Evolutionary conservation across 2,797 vertebrate genomes (phyloP).

Genomic region (Trematomus bernacchii): DNA sequence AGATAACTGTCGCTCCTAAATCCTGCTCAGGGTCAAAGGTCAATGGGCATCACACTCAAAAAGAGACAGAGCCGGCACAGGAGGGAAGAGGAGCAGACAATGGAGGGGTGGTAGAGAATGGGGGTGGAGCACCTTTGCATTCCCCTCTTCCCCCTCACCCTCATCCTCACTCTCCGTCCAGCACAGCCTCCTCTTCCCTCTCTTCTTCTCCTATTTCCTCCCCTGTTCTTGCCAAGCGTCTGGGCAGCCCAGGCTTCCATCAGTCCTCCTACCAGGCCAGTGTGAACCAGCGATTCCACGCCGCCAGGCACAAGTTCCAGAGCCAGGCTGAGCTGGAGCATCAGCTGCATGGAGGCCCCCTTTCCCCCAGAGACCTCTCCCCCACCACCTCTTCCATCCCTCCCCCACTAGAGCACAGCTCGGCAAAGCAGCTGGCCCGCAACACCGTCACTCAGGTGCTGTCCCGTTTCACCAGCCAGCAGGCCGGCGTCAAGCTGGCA

Average conservation of each 20-base stretch:
- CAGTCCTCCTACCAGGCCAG: constrained; percentile 95
- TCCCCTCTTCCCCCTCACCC: constrained; percentile 75
- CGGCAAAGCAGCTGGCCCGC: constrained; percentile 96
- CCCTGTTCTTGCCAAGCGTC: constrained; percentile 90
- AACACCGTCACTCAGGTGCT: constrained; percentile 99
- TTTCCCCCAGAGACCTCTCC: constrained; percentile 93
- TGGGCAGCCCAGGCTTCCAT: constrained; percentile 89
- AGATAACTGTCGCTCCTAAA: constrained; percentile 54
- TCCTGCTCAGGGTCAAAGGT: constrained; percentile 67
- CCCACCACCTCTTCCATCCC: constrained; percentile 90
- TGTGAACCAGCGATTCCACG: constrained; percentile 97
- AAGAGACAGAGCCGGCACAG: constrained; percentile 64
- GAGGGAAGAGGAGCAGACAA: constrained; percentile 78
- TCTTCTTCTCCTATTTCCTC: constrained; percentile 96
- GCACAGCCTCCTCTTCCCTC: constrained; percentile 94
- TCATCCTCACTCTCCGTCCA: constrained; percentile 88
- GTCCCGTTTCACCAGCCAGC: constrained; percentile 96
- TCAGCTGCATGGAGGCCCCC: constrained; percentile 87
- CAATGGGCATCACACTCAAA: constrained; percentile 80
- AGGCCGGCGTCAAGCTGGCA: constrained; percentile 88
- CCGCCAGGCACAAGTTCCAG: constrained; percentile 97
- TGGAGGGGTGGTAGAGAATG: constrained; percentile 86
- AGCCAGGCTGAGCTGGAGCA: constrained; percentile 95
- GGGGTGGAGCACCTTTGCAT: constrained; percentile 77
- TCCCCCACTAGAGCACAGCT: constrained; percentile 88